These are phyloP conservation scores for Halictus ligatus DNA, from an alignment of 2,888 invertebrate genomes.

Conservation along the genomic window DNA sequence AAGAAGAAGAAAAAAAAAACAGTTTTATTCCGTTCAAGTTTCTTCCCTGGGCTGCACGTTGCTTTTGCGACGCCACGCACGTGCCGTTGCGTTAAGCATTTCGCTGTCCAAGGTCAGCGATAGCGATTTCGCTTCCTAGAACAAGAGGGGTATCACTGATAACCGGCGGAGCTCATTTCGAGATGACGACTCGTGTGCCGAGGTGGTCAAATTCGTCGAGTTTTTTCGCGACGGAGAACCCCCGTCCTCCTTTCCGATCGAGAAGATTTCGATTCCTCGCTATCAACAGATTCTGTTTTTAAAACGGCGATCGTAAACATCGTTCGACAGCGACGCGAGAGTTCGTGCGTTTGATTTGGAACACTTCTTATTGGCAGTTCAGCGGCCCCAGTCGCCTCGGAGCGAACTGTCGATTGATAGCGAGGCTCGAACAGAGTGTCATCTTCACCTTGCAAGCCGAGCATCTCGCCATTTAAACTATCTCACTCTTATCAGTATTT, in stretches of 20 bases:
- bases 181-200: constrained; percentile 44
- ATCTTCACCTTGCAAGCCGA: too few species aligned
- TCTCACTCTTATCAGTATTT: too few species aligned
- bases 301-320: constrained; percentile 24
- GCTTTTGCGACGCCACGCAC: constrained; percentile 62
- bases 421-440: too few species aligned
- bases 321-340: neutral
- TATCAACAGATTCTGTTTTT: constrained; percentile 31
- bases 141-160: constrained; percentile 71
- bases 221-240: constrained; percentile 8
- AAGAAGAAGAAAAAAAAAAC: neutral
- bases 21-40: neutral
- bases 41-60: constrained; percentile 1
- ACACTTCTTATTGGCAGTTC: neutral
- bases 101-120: constrained; percentile 74
- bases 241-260: neutral
- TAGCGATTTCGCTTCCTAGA: constrained; percentile 76
- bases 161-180: constrained; percentile 52
- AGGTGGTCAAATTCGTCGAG: constrained; percentile 31
- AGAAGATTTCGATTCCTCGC: neutral
- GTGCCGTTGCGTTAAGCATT: constrained; percentile 63
- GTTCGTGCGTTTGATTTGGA: neutral
- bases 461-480: neutral
- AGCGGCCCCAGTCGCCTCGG: neutral
- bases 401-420: neutral